Conservation (phyloP, 2,113 vertebrate genomes). For the Myrmophylax atrothorax region DNA sequence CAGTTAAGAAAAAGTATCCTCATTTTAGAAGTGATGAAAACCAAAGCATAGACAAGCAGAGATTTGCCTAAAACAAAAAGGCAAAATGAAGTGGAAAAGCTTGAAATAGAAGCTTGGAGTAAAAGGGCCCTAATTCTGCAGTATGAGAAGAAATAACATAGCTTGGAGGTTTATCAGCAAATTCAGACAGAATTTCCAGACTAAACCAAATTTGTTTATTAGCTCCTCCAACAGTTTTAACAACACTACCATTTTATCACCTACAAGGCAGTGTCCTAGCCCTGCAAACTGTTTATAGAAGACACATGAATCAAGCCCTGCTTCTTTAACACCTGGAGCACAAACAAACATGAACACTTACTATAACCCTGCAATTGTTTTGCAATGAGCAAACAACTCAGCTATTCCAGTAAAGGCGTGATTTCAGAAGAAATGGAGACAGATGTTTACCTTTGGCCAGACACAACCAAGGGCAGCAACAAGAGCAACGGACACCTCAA, state of each 20-base stretch:
- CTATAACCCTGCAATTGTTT: background rate
- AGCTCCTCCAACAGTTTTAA: background rate
- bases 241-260: background rate
- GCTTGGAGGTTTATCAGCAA: background rate
- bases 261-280: background rate
- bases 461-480: background rate
- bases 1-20: background rate
- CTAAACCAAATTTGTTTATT: background rate
- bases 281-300: background rate
- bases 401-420: background rate
- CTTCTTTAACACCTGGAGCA: background rate
- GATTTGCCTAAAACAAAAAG: background rate
- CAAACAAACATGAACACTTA: background rate
- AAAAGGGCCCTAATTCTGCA: background rate
- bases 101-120: background rate
- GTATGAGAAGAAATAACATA: background rate
- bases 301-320: background rate
- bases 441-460: background rate
- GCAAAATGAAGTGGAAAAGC: background rate
- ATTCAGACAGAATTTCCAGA: background rate
- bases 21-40: background rate
- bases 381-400: background rate
- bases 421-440: background rate
- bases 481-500: background rate
- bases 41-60: rapidly evolving